phyloP scores from a whole-genome alignment of 2,888 invertebrate species.

The Lepidonotus clava region DNA sequence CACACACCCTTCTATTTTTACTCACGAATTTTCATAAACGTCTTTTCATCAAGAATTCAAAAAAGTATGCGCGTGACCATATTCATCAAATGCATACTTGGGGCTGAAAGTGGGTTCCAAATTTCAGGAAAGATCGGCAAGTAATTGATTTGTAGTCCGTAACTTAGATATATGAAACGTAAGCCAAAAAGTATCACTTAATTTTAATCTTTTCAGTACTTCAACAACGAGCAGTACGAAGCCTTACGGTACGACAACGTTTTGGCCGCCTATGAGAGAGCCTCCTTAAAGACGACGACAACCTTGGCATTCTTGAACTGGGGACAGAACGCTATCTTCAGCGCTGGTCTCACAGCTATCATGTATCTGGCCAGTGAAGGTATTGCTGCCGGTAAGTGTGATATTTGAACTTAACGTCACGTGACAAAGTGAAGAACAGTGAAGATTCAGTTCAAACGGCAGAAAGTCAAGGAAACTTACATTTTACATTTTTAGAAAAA shows the following conservation, averaged over 20 bases:
- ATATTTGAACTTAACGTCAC: no score
- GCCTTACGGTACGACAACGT: conserved; percentile 92
- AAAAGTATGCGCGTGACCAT: no score
- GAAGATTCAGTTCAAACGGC: no score
- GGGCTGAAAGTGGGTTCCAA: no score
- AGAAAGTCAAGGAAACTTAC: no score
- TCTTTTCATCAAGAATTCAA: no score
- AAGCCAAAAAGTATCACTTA: neutral
- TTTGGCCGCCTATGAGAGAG: conserved; percentile 88
- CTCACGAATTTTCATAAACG: no score
- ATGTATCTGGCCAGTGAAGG: conserved; percentile 96
- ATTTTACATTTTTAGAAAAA: no score
- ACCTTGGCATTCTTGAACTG: conserved; percentile 96
- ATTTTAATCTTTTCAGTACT: conserved; percentile 86
- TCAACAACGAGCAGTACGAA: conserved; percentile 98
- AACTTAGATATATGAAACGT: neutral
- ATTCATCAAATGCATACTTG: no score
- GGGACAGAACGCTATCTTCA: conserved; percentile 98
- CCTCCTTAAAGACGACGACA: conserved; percentile 96
- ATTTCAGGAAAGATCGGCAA: no score
- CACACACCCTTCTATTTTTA: no score
- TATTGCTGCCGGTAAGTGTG: conserved; percentile 89
- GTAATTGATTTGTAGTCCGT: neutral
- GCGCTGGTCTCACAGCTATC: conserved; percentile 92
- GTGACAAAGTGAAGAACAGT: no score